Evolutionary conservation across 1,140 invertebrate genomes (phyloP).

Genomic region (Leguminivora glycinivorella): DNA sequence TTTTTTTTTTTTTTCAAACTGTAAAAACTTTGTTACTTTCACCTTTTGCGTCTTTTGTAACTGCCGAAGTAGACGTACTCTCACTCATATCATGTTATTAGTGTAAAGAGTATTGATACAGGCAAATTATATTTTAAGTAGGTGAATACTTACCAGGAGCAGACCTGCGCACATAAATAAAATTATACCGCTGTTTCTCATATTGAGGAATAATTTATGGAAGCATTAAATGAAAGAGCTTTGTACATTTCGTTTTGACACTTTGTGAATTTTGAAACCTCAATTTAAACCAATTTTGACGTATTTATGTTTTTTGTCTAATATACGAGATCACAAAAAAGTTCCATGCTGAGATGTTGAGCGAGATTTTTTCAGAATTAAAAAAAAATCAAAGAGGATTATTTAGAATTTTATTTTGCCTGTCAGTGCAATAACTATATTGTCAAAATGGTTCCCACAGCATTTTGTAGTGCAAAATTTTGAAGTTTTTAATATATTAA

Average conservation of each 20-base stretch:
- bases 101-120: too few relatives aligned
- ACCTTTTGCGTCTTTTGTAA: too few relatives aligned
- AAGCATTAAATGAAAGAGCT: neutral
- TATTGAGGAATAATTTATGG: neutral
- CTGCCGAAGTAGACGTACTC: too few relatives aligned
- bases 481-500: neutral
- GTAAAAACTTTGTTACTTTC: too few relatives aligned
- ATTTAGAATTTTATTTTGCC: neutral
- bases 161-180: conserved; percentile 65
- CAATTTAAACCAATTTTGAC: conserved; percentile 7
- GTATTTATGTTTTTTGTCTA: conserved; percentile 1
- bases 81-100: too few relatives aligned
- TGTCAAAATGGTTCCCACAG: neutral
- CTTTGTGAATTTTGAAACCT: conserved; percentile 11
- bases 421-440: neutral
- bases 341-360: neutral
- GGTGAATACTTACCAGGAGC: conserved; percentile 62
- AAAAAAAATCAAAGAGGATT: neutral
- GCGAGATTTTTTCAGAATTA: neutral
- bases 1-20: too few relatives aligned
- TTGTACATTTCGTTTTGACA: conserved; percentile 16
- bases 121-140: neutral
- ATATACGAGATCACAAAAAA: neutral
- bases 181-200: conserved; percentile 58
- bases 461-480: neutral